phyloP scores from a whole-genome alignment of 2,797 vertebrate species.

The Sebastes jordani region DNA sequence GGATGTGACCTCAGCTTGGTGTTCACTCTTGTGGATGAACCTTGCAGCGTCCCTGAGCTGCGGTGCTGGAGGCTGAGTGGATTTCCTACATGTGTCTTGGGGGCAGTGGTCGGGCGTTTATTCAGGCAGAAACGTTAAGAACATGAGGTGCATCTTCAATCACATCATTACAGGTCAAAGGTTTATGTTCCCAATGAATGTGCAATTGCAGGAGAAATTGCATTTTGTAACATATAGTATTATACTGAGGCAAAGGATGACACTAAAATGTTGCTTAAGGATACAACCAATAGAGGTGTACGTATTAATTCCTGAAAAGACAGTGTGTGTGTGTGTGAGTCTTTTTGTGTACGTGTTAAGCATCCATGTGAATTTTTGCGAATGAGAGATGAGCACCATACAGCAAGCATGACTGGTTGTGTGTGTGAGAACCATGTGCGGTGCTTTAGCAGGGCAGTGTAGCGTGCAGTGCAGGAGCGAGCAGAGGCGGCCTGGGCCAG shows the following conservation, averaged over 20 bases:
- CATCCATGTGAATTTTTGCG: slow-evolving; percentile 30
- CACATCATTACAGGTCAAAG: not conserved
- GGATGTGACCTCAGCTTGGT: slow-evolving; percentile 51
- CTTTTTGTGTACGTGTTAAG: not conserved
- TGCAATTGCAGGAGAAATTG: not conserved
- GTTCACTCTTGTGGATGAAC: slow-evolving; percentile 39
- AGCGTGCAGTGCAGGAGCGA: slow-evolving; percentile 87
- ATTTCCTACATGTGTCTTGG: slow-evolving; percentile 45
- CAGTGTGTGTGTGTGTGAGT: too few relatives aligned
- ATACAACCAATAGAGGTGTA: not conserved
- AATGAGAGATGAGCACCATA: slow-evolving; percentile 33
- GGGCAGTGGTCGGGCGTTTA: not conserved
- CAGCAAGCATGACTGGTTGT: slow-evolving; percentile 41
- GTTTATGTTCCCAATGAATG: not conserved
- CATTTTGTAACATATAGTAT: not conserved
- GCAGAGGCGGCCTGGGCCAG: slow-evolving; percentile 84
- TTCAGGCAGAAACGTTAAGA: slow-evolving; percentile 15
- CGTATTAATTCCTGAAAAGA: not conserved
- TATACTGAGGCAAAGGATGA: not conserved
- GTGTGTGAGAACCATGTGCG: slow-evolving; percentile 80
- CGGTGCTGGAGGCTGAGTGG: slow-evolving; percentile 40
- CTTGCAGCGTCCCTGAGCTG: slow-evolving; percentile 36
- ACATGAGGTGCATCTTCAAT: not conserved
- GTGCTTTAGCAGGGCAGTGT: slow-evolving; percentile 81
- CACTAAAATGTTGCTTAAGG: not conserved